These are phyloP conservation scores for Spatulosminthurus flaviceps DNA, from an alignment of 2,888 invertebrate species.

Conservation along the genomic window DNA sequence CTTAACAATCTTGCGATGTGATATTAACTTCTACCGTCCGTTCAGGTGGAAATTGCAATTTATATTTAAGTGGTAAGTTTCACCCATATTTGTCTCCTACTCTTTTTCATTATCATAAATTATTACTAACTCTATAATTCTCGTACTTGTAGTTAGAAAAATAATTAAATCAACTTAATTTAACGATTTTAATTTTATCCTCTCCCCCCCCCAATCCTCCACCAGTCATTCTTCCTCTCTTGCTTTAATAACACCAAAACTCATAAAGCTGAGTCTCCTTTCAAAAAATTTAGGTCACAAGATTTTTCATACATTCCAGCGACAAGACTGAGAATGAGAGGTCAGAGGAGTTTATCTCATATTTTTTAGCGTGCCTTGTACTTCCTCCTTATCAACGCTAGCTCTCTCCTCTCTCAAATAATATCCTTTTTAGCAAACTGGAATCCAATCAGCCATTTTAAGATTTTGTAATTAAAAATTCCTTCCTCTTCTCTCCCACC, in stretches of 20 bases:
- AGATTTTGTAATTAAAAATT: not conserved
- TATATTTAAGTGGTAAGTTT: conserved; percentile 45
- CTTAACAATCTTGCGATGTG: conserved; percentile 38
- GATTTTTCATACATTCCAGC: conserved; percentile 25
- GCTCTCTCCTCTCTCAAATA: not conserved
- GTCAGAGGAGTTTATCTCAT: not conserved
- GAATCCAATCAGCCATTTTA: not conserved
- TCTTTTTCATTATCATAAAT: conserved; percentile 12
- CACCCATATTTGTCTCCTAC: not conserved
- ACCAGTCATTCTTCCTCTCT: no score
- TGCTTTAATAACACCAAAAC: conserved; percentile 10
- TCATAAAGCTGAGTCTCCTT: conserved; percentile 1
- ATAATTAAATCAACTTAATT: no score
- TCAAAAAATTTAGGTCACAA: conserved; percentile 34
- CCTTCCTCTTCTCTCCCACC: no score
- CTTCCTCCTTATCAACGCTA: not conserved
- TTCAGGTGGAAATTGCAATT: conserved; percentile 46
- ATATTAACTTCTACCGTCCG: conserved; percentile 42
- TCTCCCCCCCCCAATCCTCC: no score
- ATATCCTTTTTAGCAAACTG: not conserved
- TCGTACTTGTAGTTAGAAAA: no score
- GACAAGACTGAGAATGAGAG: conserved; percentile 13
- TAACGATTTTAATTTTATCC: no score
- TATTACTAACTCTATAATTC: not conserved
- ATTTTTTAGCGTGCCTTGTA: not conserved